These are phyloP conservation scores for Whitmania pigra DNA, from an alignment of 1,140 invertebrate genomes.

Conservation along the genomic window DNA sequence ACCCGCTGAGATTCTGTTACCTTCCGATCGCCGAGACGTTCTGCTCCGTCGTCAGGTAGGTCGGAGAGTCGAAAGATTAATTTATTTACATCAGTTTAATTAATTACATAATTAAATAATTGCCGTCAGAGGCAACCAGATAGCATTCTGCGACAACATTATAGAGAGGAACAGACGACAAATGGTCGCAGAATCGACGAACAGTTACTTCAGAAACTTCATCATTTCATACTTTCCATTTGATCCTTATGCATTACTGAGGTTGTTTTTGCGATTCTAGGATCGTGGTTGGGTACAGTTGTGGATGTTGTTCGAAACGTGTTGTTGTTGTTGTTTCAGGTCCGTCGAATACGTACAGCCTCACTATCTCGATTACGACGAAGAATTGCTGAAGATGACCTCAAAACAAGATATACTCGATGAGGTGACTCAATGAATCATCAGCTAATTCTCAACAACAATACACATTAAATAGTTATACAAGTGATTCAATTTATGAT, in stretches of 20 bases:
- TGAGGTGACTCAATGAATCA: no score
- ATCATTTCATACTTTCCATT: constrained; percentile 66
- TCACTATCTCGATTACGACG: constrained; percentile 18
- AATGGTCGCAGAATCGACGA: constrained; percentile 45
- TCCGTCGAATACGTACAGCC: constrained; percentile 13
- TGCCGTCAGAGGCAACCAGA: constrained; percentile 55
- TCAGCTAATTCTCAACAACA: no score
- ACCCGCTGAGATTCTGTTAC: constrained; percentile 68
- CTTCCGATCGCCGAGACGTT: constrained; percentile 66
- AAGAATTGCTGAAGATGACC: constrained; percentile 2
- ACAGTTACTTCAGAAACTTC: constrained; percentile 29
- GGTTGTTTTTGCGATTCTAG: constrained; percentile 39
- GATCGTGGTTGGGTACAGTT: no score
- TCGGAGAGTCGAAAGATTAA: no score
- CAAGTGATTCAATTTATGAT: no score
- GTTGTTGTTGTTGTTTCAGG: constrained; percentile 13
- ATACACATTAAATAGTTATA: no score
- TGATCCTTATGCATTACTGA: constrained; percentile 60
- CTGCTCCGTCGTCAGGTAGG: constrained; percentile 59
- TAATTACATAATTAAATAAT: neutral
- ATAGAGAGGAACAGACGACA: constrained; percentile 69
- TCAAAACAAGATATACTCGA: no score
- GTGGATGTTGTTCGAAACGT: neutral
- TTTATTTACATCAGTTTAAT: neutral
- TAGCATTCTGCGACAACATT: constrained; percentile 79